Conservation (phyloP, 2,113 vertebrate genomes). For the Corapipo altera region DNA sequence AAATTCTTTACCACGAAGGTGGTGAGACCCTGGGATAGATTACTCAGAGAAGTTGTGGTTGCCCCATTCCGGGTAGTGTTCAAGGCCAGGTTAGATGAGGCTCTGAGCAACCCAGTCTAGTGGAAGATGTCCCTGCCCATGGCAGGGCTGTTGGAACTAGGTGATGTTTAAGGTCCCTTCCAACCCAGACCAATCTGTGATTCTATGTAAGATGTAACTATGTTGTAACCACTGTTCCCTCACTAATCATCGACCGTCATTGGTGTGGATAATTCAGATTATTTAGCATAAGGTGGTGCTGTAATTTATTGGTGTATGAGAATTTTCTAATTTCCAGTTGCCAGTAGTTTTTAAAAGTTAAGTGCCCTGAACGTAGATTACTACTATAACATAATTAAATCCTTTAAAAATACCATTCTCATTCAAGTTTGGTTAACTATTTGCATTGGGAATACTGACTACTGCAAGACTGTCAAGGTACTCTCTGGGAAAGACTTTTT, state of each 20-base stretch:
- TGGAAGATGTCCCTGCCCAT: neutral
- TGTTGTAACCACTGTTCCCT: neutral
- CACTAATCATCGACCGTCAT: neutral
- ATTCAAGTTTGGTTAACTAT: neutral
- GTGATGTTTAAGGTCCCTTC: neutral
- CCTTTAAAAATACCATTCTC: neutral
- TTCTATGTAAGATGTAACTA: neutral
- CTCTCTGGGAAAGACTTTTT: neutral
- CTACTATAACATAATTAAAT: neutral
- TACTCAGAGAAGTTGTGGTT: neutral
- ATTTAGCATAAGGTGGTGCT: neutral
- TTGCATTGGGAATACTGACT: neutral
- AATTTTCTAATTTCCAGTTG: neutral
- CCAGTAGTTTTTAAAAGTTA: neutral
- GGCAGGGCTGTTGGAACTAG: neutral
- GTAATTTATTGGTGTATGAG: neutral
- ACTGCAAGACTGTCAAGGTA: neutral
- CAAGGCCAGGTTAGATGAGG: neutral
- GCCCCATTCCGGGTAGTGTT: neutral
- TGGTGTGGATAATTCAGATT: neutral
- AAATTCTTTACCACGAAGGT: neutral
- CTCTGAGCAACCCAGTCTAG: neutral
- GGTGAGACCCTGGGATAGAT: neutral
- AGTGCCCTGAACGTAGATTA: neutral
- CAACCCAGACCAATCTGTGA: neutral